Evolutionary conservation across 2,888 invertebrate genomes (phyloP).

Genomic region (Strigamia transsilvanica): DNA sequence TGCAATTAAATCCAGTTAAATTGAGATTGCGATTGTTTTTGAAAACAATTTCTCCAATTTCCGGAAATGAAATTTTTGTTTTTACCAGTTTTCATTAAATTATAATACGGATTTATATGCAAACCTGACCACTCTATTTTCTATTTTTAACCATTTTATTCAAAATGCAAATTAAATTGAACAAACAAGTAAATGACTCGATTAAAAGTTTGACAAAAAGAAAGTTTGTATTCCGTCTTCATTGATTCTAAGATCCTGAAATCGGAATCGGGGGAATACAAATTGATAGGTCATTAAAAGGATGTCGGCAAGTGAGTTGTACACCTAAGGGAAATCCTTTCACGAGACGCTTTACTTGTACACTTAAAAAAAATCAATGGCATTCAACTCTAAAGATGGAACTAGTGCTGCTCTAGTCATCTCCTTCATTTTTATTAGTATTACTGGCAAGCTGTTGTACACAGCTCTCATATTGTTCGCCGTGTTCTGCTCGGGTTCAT

Average conservation of each 20-base stretch:
- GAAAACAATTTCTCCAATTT: neutral
- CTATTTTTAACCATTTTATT: too few species aligned
- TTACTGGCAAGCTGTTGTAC: neutral
- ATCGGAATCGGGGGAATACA: neutral
- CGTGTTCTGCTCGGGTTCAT: neutral
- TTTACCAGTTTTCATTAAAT: too few species aligned
- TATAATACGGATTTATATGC: too few species aligned
- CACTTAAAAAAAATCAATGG: slow-evolving; percentile 23
- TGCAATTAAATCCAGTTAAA: too few species aligned
- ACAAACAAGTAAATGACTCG: neutral
- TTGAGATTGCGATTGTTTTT: neutral
- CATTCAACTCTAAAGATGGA: neutral
- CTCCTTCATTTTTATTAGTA: slow-evolving; percentile 6
- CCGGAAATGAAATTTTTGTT: too few species aligned
- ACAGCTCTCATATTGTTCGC: slow-evolving; percentile 27
- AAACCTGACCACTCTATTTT: too few species aligned
- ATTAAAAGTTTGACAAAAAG: neutral
- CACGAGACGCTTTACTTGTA: slow-evolving; percentile 10
- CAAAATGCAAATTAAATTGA: too few species aligned
- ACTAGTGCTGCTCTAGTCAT: neutral
- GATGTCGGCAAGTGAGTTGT: neutral
- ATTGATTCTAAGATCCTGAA: neutral
- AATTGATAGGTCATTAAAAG: slow-evolving; percentile 19
- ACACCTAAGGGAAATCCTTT: slow-evolving; percentile 28
- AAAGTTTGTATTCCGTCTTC: neutral